Evolutionary conservation across 2,113 vertebrate genomes (phyloP).

Genomic region (Urocolius indicus): DNA sequence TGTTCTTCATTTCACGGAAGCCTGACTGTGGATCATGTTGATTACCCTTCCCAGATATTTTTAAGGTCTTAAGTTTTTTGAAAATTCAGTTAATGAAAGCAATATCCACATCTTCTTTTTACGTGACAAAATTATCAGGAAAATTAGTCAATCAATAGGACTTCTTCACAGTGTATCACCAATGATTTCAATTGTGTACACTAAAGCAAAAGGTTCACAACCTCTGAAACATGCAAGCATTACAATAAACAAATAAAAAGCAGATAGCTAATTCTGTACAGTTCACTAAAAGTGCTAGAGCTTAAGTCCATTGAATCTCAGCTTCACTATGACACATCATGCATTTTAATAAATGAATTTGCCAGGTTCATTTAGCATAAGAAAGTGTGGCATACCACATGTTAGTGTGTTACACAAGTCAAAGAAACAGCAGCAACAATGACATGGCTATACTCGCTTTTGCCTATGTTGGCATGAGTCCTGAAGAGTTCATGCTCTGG

Average conservation of each 20-base stretch:
- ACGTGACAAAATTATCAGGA: neutral
- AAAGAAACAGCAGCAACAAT: neutral
- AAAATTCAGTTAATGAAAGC: neutral
- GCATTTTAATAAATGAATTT: neutral
- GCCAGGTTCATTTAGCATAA: neutral
- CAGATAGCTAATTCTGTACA: neutral
- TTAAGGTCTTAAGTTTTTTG: neutral
- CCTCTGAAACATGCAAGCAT: neutral
- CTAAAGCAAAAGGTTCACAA: neutral
- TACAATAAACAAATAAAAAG: constrained; percentile 14
- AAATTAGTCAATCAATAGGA: neutral
- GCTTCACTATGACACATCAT: neutral
- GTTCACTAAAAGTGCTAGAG: neutral
- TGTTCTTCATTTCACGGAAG: neutral
- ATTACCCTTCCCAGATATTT: neutral
- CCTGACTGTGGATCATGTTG: neutral
- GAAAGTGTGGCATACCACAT: neutral
- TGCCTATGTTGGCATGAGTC: neutral
- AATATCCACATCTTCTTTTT: neutral
- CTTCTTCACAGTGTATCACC: neutral
- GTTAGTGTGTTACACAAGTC: neutral
- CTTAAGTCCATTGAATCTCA: neutral
- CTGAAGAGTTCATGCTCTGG: neutral
- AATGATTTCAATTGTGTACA: neutral
- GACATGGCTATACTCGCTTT: neutral